Base-by-base conservation (phyloP, 2,888 invertebrate species). In the Pyrocoelia pectoralis region DNA sequence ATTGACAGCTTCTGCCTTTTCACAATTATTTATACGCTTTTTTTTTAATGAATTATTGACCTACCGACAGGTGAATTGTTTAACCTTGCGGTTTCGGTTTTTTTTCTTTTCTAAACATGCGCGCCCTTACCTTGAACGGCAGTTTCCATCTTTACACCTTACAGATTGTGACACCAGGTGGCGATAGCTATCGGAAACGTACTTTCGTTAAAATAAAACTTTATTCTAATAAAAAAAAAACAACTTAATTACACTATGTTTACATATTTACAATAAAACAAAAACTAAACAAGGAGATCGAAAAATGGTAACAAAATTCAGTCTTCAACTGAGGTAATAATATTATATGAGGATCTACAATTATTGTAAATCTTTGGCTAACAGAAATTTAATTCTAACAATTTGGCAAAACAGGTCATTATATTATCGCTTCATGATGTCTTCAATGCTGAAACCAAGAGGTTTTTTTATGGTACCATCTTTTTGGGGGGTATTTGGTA, bases 371-470 rank as follows among this genome's bases (percentile, higher is more conserved):
- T 62, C 64, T 64, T 64, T 64, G 64, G 64, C 18, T 13, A 52
- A 6, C 8, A 17, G 17, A 60, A 60, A 58, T 50, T 24, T 17
- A 10, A 15, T 29, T 28, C 13, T 51, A 3, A 3, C n/a, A 51
- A 2, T 14, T 14, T 24, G 13, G n/a, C 19, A 38, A 51, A 1
- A 29, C n/a, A 51, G 29, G 55, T 24, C 3, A 5, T 3, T 24
- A 24, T 8, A 77, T 84, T 89, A 93, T 83, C 93, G 89, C 80
- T 89, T 91, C 92, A 94, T 92, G 69, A 94, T 94, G 76, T 94
- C 94, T 74, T 92, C 94, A 81, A 94, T 94, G 71, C 91, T 91
- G 82, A 94, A 94, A 0, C 94, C 94, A 68, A 91, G 81, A 18
- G 85, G 77, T 65, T 84, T 84, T 71, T 85, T 87, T 6, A 66